Evolutionary conservation across 1,140 invertebrate species (phyloP), one percentile per base, ranked within the genome.

Genomic region (Anoplophora glabripennis): DNA sequence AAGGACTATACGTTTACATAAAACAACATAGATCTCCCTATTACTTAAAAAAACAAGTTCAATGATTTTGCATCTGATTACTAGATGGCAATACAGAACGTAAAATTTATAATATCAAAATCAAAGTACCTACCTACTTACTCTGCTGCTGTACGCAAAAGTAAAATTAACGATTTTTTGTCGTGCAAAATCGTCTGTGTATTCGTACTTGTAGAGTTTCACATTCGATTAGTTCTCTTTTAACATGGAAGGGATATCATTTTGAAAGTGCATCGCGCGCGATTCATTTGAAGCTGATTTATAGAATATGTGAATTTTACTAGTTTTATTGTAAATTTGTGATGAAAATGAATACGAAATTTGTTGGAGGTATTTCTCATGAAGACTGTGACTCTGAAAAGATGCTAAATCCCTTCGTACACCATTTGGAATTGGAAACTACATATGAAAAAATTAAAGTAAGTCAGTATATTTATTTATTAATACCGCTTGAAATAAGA

Each of bases 371-470:
- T 17, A 73, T 72, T 51, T 63, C 65, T 17, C 66, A 67, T 38
- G 64, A 70, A 18, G 59, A 66, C 59, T 64, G 80, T 62, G 18
- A 56, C 36, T 57, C 59, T 58, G 70, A 77, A 57, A 79, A 84
- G 68, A 72, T 87, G 57, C 70, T 91, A 68, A 92, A 92, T 77
- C 90, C 90, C 35, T 92, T 93, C 76, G 89, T 92, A 36, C 89
- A 93, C 73, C 88, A 86, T 70, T 78, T 92, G 73, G 87, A 92
- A 78, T 80, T 93, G 71, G 86, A 89, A 73, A 89, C 86, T 65
- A 88, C 87, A 60, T 89, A 89, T 70, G 89, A 92, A 72, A 90
- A 92, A 79, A 85, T 92, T 75, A 90, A 90, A 85, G 89, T 92
- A 79, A 81, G 83, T 75, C 21, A 28, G 5, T 28, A 28, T 28